Percentiles rank a stretch among this genome's conserved stretches.
Evolutionary conservation across 2,797 vertebrate species (phyloP).

Genomic region (Rhinoraja longicauda): DNA sequence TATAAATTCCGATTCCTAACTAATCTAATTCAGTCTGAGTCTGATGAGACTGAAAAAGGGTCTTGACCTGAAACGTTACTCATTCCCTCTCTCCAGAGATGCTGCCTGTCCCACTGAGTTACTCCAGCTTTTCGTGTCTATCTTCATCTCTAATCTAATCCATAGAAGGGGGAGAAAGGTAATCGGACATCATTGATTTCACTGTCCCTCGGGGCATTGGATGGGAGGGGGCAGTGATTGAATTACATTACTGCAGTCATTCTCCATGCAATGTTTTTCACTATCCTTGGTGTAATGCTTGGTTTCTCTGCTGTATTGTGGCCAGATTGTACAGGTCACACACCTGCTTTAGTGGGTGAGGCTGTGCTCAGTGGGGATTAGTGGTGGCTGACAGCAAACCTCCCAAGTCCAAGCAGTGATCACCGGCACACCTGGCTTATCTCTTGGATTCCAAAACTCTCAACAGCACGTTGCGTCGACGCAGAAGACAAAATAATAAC

Average conservation of each 20-base stretch:
- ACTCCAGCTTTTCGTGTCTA: too few relatives aligned
- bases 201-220: not conserved
- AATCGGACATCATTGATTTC: not conserved
- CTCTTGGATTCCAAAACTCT: constrained; percentile 9
- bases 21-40: too few relatives aligned
- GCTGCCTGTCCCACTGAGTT: too few relatives aligned
- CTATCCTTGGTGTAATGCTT: not conserved
- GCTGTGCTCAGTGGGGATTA: constrained; percentile 26
- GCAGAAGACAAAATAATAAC: constrained; percentile 20
- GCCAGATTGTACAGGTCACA: constrained; percentile 10
- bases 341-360: constrained; percentile 22
- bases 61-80: too few relatives aligned
- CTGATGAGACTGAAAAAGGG: too few relatives aligned
- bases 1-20: not conserved
- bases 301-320: constrained; percentile 22
- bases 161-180: too few relatives aligned
- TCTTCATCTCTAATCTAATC: not conserved
- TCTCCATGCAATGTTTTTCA: not conserved
- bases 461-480: not conserved
- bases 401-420: constrained; percentile 6
- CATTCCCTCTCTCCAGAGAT: too few relatives aligned
- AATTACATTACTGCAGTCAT: not conserved
- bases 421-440: constrained; percentile 29
- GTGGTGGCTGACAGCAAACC: constrained; percentile 9
- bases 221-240: not conserved